phyloP scores from a whole-genome alignment of 2,113 vertebrate species.

The Pollimyrus isidori region DNA sequence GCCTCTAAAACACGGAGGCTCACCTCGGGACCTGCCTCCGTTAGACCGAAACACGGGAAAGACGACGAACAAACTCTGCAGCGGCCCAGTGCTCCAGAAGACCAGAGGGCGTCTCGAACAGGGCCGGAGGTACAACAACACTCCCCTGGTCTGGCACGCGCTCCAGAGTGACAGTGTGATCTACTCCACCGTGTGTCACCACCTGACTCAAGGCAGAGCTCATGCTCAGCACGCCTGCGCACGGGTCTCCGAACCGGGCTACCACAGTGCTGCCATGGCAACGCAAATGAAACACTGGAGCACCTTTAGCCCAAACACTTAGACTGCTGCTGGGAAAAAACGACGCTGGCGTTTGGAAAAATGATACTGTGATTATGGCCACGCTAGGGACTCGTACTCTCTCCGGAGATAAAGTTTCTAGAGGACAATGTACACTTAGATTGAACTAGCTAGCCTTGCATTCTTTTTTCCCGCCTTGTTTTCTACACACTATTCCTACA shows the following conservation, averaged over 20 bases:
- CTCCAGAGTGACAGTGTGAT: background rate
- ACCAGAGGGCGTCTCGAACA: constrained; percentile 31
- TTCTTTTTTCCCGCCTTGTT: background rate
- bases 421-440: background rate
- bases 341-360: background rate
- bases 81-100: constrained; percentile 42
- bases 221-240: background rate
- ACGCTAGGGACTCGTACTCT: background rate
- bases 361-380: background rate
- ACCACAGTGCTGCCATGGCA: background rate
- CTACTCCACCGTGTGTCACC: constrained; percentile 16
- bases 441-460: background rate
- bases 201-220: background rate
- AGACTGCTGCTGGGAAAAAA: background rate
- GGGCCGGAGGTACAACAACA: background rate
- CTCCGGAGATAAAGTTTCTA: background rate
- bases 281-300: background rate
- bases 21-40: constrained; percentile 38
- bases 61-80: constrained; percentile 5
- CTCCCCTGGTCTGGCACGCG: constrained; percentile 37
- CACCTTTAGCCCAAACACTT: background rate
- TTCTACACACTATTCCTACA: background rate
- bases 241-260: background rate
- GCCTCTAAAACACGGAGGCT: constrained; percentile 27
- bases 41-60: constrained; percentile 44